A percentile compares a stretch with the other conserved stretches of the same genome.
phyloP scores from a whole-genome alignment of 2,113 vertebrate species.

The Dendropsophus ebraccatus region DNA sequence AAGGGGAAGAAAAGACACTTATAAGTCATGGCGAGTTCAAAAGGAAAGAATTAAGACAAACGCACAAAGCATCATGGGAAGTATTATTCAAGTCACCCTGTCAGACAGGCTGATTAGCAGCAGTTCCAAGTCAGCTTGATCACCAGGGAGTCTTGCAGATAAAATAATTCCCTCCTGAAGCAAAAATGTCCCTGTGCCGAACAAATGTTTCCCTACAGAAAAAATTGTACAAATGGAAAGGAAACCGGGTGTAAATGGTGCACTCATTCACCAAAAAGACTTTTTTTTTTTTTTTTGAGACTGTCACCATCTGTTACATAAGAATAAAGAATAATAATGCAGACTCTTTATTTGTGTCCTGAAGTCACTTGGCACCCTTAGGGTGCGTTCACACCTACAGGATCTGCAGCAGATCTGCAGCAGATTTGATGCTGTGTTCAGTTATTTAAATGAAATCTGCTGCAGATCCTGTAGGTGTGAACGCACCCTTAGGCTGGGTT shows the following conservation, averaged over 20 bases:
- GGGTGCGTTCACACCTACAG: no score
- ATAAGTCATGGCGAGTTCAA: constrained; percentile 80
- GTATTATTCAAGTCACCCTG: constrained; percentile 79
- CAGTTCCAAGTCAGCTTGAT: constrained; percentile 78
- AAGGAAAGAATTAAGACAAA: constrained; percentile 78
- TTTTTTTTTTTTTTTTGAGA: constrained; percentile 49
- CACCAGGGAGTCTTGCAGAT: constrained; percentile 82
- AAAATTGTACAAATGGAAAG: constrained; percentile 72
- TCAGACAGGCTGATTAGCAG: constrained; percentile 81
- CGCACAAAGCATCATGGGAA: constrained; percentile 80
- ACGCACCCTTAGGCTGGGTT: no score
- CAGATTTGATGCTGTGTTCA: no score
- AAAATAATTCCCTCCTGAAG: constrained; percentile 80
- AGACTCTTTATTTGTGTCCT: background rate
- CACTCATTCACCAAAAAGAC: no score
- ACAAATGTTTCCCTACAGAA: constrained; percentile 80
- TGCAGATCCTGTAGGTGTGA: no score
- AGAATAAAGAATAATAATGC: background rate
- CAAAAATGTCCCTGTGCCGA: constrained; percentile 76
- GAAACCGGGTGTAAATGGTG: constrained; percentile 58
- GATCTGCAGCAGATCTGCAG: no score
- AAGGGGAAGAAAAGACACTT: constrained; percentile 77
- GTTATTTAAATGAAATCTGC: no score
- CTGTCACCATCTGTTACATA: background rate
- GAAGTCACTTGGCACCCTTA: background rate